These are phyloP conservation scores for Melinaea menophilus DNA, from an alignment of 2,888 invertebrate species.

Conservation along the genomic window DNA sequence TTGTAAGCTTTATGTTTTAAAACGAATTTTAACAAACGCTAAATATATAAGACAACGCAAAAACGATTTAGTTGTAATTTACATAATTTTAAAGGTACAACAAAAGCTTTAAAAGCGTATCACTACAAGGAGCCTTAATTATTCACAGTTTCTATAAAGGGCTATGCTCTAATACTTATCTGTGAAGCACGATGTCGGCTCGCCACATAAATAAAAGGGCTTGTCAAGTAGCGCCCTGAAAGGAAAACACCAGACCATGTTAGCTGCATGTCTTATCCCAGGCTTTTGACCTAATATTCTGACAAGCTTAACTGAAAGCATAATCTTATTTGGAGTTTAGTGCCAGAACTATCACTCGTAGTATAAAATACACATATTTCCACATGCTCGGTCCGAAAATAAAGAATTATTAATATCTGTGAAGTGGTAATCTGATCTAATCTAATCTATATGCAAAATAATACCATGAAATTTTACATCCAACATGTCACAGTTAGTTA, in stretches of 20 bases:
- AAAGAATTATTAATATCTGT: too few species aligned
- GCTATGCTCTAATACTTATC: slow-evolving; percentile 12
- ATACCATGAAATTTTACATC: too few species aligned
- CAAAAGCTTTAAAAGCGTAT: slow-evolving; percentile 5
- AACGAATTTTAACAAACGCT: too few species aligned
- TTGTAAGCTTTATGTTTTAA: too few species aligned
- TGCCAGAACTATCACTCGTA: neutral
- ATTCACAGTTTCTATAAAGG: slow-evolving; percentile 10
- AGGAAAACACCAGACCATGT: slow-evolving; percentile 19
- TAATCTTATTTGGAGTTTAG: neutral
- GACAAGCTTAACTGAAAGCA: slow-evolving; percentile 11
- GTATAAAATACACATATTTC: neutral
- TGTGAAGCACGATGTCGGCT: slow-evolving; percentile 13
- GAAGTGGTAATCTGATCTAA: too few species aligned
- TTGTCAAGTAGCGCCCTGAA: slow-evolving; percentile 19
- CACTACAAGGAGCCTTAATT: slow-evolving; percentile 9
- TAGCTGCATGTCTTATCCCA: slow-evolving; percentile 14
- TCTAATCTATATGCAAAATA: too few species aligned
- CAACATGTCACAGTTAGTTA: too few species aligned
- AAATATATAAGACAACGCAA: neutral
- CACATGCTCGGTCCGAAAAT: too few species aligned
- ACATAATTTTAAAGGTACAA: neutral
- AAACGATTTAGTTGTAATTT: neutral
- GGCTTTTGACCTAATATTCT: slow-evolving; percentile 18
- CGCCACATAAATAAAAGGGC: slow-evolving; percentile 17